These are phyloP conservation scores for Tauraco hartlaubi DNA, from an alignment of 2,797 vertebrate species.

Conservation along the genomic window DNA sequence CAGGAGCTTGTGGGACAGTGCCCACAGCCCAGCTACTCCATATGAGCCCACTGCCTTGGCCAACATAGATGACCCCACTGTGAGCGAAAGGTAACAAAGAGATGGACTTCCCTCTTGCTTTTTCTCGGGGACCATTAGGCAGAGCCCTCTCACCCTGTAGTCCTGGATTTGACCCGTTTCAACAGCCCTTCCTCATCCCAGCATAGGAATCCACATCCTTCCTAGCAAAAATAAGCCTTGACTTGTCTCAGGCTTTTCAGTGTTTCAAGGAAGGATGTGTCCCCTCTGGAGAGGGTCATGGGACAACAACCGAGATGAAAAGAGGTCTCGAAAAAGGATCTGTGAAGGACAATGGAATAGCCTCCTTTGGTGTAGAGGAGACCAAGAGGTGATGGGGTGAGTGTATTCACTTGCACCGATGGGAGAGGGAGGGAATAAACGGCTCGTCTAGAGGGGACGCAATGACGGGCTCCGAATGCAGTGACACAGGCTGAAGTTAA, in stretches of 20 bases:
- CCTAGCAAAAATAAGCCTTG: background rate
- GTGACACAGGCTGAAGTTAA: constrained; percentile 61
- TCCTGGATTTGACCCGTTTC: background rate
- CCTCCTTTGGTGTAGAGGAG: background rate
- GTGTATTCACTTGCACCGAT: background rate
- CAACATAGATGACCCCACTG: rapidly evolving
- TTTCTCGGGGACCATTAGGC: background rate
- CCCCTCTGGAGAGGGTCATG: background rate
- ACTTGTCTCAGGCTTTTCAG: background rate
- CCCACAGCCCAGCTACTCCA: background rate
- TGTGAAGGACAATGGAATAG: background rate
- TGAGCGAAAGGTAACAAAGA: background rate
- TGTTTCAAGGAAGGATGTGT: background rate
- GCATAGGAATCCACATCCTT: background rate
- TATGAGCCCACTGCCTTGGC: background rate
- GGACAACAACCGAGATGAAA: background rate
- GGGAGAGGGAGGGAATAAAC: background rate
- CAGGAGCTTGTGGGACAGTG: background rate
- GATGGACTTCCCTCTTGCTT: background rate
- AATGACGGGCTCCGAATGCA: background rate
- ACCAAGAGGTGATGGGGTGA: background rate
- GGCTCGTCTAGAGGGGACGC: background rate
- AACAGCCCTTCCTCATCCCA: background rate
- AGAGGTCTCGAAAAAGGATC: background rate
- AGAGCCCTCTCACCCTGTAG: background rate